A percentile compares a stretch with the other conserved stretches of the same genome.
Evolutionary conservation across 2,113 vertebrate species (phyloP).

Genomic region (Megalops atlanticus): DNA sequence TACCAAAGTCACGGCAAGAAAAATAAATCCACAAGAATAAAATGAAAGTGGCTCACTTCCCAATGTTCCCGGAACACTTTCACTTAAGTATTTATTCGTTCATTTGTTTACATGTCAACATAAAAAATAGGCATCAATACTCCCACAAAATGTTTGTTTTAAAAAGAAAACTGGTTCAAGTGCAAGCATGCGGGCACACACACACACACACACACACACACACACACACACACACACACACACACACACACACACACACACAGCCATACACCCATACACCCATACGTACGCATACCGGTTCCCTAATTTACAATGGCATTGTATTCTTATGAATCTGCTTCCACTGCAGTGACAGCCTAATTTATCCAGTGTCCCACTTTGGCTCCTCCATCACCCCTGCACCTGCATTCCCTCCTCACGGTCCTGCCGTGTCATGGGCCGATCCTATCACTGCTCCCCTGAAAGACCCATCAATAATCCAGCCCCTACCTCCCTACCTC

Average conservation of each 20-base stretch:
- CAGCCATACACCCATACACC: neutral
- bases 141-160: too few species aligned
- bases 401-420: neutral
- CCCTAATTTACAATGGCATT: neutral
- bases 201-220: neutral
- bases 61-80: too few species aligned
- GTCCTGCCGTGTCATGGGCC: neutral
- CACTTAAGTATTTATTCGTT: too few species aligned
- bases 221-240: slow-evolving; percentile 41
- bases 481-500: neutral
- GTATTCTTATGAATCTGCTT: neutral
- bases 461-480: slow-evolving; percentile 23
- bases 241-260: slow-evolving; percentile 2
- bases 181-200: too few species aligned
- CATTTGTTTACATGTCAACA: too few species aligned
- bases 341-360: slow-evolving; percentile 1
- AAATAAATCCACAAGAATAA: too few species aligned
- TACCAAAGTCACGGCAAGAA: too few species aligned
- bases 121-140: too few species aligned
- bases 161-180: too few species aligned
- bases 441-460: slow-evolving; percentile 9
- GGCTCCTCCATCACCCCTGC: neutral
- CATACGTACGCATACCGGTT: neutral
- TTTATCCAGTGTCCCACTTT: neutral
- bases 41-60: too few species aligned